Base-by-base conservation (phyloP, 2,888 invertebrate genomes). In the Rosalia funebris region DNA sequence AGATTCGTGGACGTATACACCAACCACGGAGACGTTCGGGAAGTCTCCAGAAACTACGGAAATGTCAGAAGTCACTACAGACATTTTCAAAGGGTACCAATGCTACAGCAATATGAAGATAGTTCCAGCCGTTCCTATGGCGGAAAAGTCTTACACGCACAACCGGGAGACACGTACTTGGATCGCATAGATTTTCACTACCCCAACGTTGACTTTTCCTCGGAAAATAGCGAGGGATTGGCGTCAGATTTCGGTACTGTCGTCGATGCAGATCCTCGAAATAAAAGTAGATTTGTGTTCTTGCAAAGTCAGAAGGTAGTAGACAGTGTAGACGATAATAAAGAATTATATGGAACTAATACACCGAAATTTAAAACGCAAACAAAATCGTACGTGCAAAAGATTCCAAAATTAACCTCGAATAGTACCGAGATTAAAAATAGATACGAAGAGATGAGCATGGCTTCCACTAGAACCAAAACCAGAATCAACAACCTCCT, bases 401-500 rank as follows among this genome's bases (percentile, higher is more conserved):
- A 66, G 60, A 65, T 70, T 7, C 62, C 66, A 0, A 66, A 56
- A 48, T 41, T 57, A 17, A n/a, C n/a, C n/a, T n/a, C n/a, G n/a
- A n/a, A n/a, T 7, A 25, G 52, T n/a, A 20, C 19, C 1, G 32
- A 56, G 17, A 34, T 9, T 15, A 57, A 12, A 1, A 37, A 54
- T 31, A 17, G 17, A 14, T 41, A 57, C 10, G 44, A 57, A 31
- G 48, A 48, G 14, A 10, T 34, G 5, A n/a, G 31, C 34, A 17
- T 46, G 1, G 34, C 10, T 16, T n/a, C 36, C 17, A 36, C 48
- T 11, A 12, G 25, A 1, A 62, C 63, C 2, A 71, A 57, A 55
- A 60, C 67, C 48, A 65, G 58, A 4, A 72, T 76, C n/a, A 71
- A 74, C 52, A 42, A 59, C 3, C 32, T 76, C 16, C 46, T 76